These are phyloP conservation scores for Eurois occulta DNA, from an alignment of 2,888 invertebrate species.

Conservation along the genomic window DNA sequence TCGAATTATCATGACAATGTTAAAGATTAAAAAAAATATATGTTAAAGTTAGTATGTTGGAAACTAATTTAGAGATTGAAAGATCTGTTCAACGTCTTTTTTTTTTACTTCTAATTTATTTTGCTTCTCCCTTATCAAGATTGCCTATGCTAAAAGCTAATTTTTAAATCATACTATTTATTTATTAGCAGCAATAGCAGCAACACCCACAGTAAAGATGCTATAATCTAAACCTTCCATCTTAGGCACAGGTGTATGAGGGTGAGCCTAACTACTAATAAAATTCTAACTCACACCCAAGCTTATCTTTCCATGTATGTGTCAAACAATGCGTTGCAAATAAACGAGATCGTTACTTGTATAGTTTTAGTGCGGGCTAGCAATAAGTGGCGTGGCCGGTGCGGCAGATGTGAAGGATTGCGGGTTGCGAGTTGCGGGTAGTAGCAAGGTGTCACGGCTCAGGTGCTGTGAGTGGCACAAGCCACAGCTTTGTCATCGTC, in stretches of 20 bases:
- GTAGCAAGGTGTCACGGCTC: slow-evolving; percentile 86
- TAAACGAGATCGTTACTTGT: slow-evolving; percentile 54
- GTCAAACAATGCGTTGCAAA: slow-evolving; percentile 47
- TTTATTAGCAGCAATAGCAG: too few relatives aligned
- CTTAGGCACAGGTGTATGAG: slow-evolving; percentile 3
- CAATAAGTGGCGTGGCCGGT: slow-evolving; percentile 60
- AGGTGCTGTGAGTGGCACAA: slow-evolving; percentile 86
- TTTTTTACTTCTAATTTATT: background rate
- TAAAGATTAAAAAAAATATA: background rate
- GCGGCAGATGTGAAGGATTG: slow-evolving; percentile 86
- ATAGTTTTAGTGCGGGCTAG: slow-evolving; percentile 63
- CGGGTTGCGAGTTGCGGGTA: slow-evolving; percentile 73
- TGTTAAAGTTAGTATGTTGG: background rate
- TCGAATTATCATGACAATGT: background rate
- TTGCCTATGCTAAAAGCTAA: background rate
- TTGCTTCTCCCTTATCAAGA: background rate
- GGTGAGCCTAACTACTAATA: slow-evolving; percentile 24
- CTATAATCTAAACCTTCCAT: background rate
- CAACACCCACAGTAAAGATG: background rate
- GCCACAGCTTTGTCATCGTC: slow-evolving; percentile 82
- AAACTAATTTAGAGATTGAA: background rate
- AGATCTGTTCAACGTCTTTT: too few relatives aligned
- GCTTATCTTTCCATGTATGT: slow-evolving; percentile 9
- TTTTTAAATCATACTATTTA: background rate
- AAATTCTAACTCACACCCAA: slow-evolving; percentile 37